phyloP scores from a whole-genome alignment of 2,797 vertebrate genomes.

The Urophycis tenuis region DNA sequence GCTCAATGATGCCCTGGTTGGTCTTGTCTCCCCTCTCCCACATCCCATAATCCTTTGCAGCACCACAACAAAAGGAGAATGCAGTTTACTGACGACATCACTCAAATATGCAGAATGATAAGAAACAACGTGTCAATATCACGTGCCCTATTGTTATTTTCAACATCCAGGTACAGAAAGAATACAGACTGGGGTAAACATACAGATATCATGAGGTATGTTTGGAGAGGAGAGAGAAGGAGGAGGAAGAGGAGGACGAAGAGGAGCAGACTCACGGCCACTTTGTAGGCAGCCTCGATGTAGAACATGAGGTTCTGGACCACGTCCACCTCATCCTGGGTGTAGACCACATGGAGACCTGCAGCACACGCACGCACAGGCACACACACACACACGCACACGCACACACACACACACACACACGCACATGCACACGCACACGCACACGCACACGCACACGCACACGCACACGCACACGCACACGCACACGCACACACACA shows the following conservation, averaged over 20 bases:
- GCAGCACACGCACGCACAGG: slow-evolving; percentile 15
- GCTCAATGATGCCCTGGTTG: slow-evolving; percentile 93
- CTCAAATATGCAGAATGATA: background rate
- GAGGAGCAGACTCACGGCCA: slow-evolving; percentile 79
- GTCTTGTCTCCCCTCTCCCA: slow-evolving; percentile 99
- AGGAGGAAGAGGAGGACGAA: background rate
- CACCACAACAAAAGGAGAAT: slow-evolving; percentile 8
- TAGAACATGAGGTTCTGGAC: slow-evolving; percentile 98
- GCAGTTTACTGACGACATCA: background rate
- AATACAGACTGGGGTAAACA: background rate
- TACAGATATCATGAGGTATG: background rate
- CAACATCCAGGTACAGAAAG: background rate
- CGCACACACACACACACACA: slow-evolving; percentile 3
- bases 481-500: background rate
- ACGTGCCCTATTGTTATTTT: too few species aligned
- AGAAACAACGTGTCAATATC: background rate
- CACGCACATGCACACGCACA: background rate
- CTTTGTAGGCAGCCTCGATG: slow-evolving; percentile 95
- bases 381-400: slow-evolving; percentile 6
- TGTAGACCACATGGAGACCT: slow-evolving; percentile 95
- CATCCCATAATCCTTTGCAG: slow-evolving; percentile 89
- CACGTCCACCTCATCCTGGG: slow-evolving; percentile 91
- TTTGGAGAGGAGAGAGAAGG: background rate
- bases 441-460: slow-evolving; percentile 6
- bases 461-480: background rate